Evolutionary conservation across 2,113 vertebrate genomes (phyloP).

Genomic region (Phoxinus phoxinus): DNA sequence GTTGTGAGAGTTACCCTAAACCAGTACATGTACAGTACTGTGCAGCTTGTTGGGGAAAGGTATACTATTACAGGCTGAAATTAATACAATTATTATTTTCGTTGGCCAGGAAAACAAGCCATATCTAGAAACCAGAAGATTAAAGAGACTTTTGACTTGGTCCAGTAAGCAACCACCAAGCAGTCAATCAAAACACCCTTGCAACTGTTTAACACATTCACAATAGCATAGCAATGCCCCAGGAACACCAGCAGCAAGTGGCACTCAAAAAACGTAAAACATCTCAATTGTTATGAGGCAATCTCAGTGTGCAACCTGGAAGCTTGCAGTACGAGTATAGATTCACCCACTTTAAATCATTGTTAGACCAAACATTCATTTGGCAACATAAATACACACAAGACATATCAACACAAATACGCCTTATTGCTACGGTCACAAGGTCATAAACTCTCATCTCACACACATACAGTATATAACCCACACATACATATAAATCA

Average conservation of each 20-base stretch:
- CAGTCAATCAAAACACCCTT: neutral
- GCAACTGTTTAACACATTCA: neutral
- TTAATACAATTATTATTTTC: neutral
- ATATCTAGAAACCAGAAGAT: neutral
- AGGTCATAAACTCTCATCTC: neutral
- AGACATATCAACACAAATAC: slow-evolving; percentile 18
- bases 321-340: neutral
- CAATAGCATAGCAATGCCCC: neutral
- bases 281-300: neutral
- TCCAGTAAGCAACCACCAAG: neutral
- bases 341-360: neutral
- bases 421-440: neutral
- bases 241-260: neutral
- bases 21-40: neutral
- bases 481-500: neutral
- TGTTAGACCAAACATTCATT: neutral
- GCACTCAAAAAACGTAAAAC: too few relatives aligned
- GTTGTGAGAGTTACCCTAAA: neutral
- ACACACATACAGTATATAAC: neutral
- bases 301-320: neutral
- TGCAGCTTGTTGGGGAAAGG: neutral
- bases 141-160: neutral
- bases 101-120: neutral
- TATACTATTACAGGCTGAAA: neutral
- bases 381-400: neutral